Base-by-base conservation (phyloP, 2,797 vertebrate genomes). In the Megaceryle alcyon region DNA sequence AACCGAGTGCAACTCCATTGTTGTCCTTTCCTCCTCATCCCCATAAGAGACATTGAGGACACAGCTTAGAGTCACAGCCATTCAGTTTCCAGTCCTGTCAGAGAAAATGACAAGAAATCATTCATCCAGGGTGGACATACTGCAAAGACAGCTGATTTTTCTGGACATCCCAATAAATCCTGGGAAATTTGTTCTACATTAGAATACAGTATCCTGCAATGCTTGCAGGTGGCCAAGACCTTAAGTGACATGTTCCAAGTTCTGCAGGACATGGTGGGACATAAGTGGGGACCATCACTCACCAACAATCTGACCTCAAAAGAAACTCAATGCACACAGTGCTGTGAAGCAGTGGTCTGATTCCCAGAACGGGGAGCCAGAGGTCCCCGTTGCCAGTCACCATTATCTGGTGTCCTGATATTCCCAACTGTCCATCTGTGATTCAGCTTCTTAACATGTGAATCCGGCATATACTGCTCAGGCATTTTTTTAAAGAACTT, bases 91-190 rank as follows among this genome's bases (percentile, higher is more conserved):
- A 15, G 1, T 63, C 71, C 65, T 81, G 83, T 92, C 88, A 87
- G 41, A 82, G 23, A 66, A 82, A 92, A 19, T 59, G 78, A 95
- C 94, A 89, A 73, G 90, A 72, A 89, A 92, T 87, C 7, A 85
- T 70, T 95, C 68, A 92, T 75, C 61, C 68, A 71, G 31, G 49
- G 21, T 71, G 61, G 88, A 91, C 0, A 0, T 93, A 93, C 75
- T 96, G 94, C 96, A 89, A 87, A 91, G 93, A 68, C 64, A 95
- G 96, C 88, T 59, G 88, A 75, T 96, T 96, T 91, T 81, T 85
- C 71, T 80, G 81, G 68, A 91, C 83, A 89, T 85, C 28, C 33
- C 56, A 95, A 96, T 96, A 97, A 97, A 96, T 97, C 90, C 77
- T 57, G 4, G 44, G 60, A 84, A 77, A 84, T 85, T 39, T 89